Base-by-base conservation (phyloP, 1,140 invertebrate genomes). In the Pseudomyrmex gracilis region DNA sequence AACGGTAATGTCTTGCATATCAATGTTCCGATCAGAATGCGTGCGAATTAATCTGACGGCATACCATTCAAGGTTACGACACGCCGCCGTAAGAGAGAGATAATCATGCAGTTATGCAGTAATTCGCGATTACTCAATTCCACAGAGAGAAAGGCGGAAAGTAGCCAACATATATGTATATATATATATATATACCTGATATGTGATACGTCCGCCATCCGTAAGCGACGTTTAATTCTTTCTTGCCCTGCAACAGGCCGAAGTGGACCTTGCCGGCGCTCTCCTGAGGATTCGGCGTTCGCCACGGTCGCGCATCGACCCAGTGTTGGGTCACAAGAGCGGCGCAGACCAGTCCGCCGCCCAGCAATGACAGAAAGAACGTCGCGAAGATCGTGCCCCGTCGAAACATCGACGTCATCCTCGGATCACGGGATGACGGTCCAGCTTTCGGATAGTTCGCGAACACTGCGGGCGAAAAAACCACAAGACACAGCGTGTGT, bases 311-410 rank as follows among this genome's bases (percentile, higher is more conserved):
- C 0, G 98, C 97, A 47, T 96, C 96, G 1, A 98, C 96, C 98
- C 98, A 99, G 88, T 97, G 96, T 87, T 98, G 97, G 0, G 98
- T 99, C 0, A 97, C 97, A 74, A 99, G 93, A 43, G 97, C 97
- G 12, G 97, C 97, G 13, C 97, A 96, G 1, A 98, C 95, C 58
- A 99, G 92, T 7, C 97, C 97, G 67, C 98, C 96, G 73, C 97
- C 97, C 66, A 98, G 92, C 90, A 97, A 96, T 76, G 97, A 97
- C 7, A 98, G 96, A 84, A 98, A 97, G 92, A 99, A 98, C 22
- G 98, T 98, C 73, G 97, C 96, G 90, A 98, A 98, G 55, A 98
- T 97, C 93, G 98, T 96, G 24, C 97, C 97, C 83, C 97, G 94
- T 89, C 96, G 96, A 85, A 97, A 97, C 90, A 97, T 93, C 60